Conservation (phyloP, 1,140 invertebrate genomes). For the Triops longicaudatus region DNA sequence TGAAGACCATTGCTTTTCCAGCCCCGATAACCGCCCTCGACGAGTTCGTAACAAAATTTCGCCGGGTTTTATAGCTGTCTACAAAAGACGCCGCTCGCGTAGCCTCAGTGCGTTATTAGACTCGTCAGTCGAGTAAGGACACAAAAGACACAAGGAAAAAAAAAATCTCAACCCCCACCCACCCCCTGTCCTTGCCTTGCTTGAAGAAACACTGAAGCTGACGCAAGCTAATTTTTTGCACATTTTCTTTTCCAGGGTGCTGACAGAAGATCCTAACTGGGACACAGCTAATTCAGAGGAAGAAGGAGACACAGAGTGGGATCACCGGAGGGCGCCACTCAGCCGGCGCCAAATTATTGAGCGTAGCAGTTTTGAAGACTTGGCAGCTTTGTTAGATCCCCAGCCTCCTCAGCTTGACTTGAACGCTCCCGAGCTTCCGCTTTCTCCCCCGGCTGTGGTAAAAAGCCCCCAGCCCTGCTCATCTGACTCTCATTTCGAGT, state of each 20-base stretch:
- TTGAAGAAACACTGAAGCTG: not conserved
- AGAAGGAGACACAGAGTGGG: slow-evolving; percentile 21
- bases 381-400: slow-evolving; percentile 1
- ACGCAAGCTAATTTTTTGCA: not conserved
- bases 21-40: not conserved
- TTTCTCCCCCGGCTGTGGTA: not conserved
- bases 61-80: not conserved
- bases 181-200: not conserved
- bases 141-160: not conserved
- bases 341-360: slow-evolving; percentile 20
- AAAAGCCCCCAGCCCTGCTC: too few relatives aligned
- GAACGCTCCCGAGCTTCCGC: not conserved
- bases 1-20: not conserved
- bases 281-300: not conserved
- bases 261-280: not conserved
- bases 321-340: slow-evolving; percentile 11
- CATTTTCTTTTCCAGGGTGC: slow-evolving; percentile 9
- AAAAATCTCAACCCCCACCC: not conserved
- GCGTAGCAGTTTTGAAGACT: not conserved
- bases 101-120: not conserved
- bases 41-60: not conserved
- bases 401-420: not conserved
- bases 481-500: not conserved
- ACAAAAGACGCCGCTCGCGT: slow-evolving; percentile 9
- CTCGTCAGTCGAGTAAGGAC: not conserved